These are phyloP conservation scores for Caenorhabditis doughertyi DNA, from an alignment of 2,888 invertebrate genomes.

Conservation along the genomic window DNA sequence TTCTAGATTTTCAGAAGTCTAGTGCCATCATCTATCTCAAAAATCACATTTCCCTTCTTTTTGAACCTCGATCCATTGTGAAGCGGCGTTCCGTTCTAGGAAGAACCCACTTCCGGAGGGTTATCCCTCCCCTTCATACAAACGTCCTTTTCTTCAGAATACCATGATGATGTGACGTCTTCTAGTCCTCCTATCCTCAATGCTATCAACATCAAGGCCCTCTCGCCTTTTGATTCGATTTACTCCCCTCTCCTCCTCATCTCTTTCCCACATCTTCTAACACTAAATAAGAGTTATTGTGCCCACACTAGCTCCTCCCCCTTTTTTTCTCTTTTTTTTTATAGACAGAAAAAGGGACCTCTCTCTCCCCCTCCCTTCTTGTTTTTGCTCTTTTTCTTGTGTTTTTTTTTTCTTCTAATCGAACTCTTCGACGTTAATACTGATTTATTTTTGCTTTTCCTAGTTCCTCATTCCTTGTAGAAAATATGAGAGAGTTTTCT, in stretches of 20 bases:
- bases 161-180: conserved; percentile 16
- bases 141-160: conserved; percentile 3
- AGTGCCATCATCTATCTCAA: too few species aligned
- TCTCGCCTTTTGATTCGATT: conserved; percentile 43
- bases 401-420: conserved; percentile 12
- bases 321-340: background rate
- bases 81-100: too few species aligned
- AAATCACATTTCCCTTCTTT: too few species aligned
- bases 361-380: background rate
- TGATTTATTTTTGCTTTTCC: conserved; percentile 27
- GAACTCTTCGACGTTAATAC: conserved; percentile 14
- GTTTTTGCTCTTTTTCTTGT: background rate
- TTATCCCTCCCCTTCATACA: background rate
- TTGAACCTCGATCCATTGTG: too few species aligned
- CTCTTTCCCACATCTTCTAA: background rate
- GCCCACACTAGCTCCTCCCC: background rate
- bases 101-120: background rate
- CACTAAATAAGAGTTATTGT: conserved; percentile 43
- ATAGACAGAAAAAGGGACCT: background rate
- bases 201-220: conserved; percentile 27
- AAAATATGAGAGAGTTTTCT: background rate
- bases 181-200: conserved; percentile 24
- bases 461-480: background rate
- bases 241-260: conserved; percentile 8
- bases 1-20: too few species aligned